A percentile compares a stretch with the other conserved stretches of the same genome.
These are phyloP conservation scores for Tokudaia muenninki DNA, from an alignment of 2,797 vertebrate species.

Conservation along the genomic window DNA sequence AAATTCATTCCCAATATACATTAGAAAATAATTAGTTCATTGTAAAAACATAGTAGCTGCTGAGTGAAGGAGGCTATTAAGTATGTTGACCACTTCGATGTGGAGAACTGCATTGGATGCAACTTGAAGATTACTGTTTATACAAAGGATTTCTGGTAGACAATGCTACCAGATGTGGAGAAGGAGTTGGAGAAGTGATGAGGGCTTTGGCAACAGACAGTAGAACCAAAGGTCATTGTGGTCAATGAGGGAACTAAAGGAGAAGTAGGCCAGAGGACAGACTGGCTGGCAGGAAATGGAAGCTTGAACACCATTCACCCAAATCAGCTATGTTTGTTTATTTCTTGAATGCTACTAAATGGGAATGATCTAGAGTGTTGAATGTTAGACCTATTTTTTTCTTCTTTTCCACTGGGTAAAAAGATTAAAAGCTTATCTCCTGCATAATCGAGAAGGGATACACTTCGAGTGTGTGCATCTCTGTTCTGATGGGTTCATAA, in stretches of 20 bases:
- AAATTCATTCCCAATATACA: not conserved
- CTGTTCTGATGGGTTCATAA: not conserved
- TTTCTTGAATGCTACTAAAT: not conserved
- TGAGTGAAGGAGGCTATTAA: not conserved
- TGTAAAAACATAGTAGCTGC: not conserved
- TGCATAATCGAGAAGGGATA: not conserved
- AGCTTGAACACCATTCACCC: not conserved
- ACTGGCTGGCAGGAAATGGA: not conserved
- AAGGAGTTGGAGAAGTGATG: not conserved
- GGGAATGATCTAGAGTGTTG: not conserved
- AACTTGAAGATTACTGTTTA: not conserved
- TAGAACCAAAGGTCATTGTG: not conserved
- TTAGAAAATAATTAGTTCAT: not conserved
- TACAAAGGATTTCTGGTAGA: not conserved
- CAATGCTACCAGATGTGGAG: not conserved
- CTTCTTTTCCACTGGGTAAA: not conserved
- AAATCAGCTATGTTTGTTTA: not conserved
- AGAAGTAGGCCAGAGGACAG: not conserved
- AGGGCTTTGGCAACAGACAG: not conserved
- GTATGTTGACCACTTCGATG: not conserved
- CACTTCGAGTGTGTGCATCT: not conserved
- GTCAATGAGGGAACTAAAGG: not conserved
- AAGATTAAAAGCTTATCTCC: not conserved
- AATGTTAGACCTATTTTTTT: not conserved
- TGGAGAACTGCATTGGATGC: not conserved